phyloP scores from a whole-genome alignment of 2,888 invertebrate species.

The Dynastes hyllus region DNA sequence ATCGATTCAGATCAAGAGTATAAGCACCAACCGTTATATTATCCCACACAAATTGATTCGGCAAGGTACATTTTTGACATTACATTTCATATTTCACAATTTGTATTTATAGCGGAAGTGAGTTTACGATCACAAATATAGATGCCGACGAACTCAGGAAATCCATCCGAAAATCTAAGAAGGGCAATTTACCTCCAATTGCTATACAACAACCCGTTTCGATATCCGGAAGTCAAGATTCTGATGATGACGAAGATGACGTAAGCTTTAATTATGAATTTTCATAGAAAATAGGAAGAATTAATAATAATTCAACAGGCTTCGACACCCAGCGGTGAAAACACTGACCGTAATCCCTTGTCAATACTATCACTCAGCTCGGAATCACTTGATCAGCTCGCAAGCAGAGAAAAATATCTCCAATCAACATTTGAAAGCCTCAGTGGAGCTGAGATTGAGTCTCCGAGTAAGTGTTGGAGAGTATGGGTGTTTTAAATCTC shows the following conservation, averaged over 20 bases:
- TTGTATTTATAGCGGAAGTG: slow-evolving; percentile 72
- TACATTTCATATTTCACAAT: background rate
- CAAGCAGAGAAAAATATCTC: slow-evolving; percentile 76
- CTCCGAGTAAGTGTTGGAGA: slow-evolving; percentile 52
- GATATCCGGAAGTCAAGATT: slow-evolving; percentile 78
- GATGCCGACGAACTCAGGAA: slow-evolving; percentile 88
- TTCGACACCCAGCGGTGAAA: slow-evolving; percentile 88
- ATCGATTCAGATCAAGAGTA: slow-evolving; percentile 89
- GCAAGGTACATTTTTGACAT: slow-evolving; percentile 59
- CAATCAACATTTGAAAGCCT: slow-evolving; percentile 83
- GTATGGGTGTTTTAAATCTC: slow-evolving; percentile 10
- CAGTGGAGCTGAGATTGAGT: slow-evolving; percentile 77
- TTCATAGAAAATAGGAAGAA: background rate
- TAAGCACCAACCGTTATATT: slow-evolving; percentile 67
- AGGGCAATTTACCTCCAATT: slow-evolving; percentile 72
- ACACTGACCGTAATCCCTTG: slow-evolving; percentile 83
- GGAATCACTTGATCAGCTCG: slow-evolving; percentile 77
- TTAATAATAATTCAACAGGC: slow-evolving; percentile 68
- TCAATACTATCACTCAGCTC: slow-evolving; percentile 84
- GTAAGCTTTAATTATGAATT: slow-evolving; percentile 61
- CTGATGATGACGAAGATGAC: slow-evolving; percentile 83
- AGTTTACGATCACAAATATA: slow-evolving; percentile 92
- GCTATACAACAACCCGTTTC: slow-evolving; percentile 67
- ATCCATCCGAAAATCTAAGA: slow-evolving; percentile 81
- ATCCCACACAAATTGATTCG: slow-evolving; percentile 65